Evolutionary conservation across 2,888 invertebrate species (phyloP).

Genomic region (Euzophera pinguis): DNA sequence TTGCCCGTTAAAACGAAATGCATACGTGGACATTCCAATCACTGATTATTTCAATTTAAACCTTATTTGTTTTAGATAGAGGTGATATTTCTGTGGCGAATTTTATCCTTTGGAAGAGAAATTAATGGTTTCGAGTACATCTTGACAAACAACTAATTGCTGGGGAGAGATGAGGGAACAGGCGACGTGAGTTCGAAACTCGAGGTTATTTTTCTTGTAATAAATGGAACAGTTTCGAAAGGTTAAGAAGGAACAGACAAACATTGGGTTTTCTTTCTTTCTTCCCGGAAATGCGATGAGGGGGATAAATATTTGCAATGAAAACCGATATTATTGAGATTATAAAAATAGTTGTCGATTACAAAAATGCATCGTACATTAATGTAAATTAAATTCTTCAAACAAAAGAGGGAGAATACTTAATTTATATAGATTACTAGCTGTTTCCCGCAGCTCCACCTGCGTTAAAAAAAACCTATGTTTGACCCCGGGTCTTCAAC

Average conservation of each 20-base stretch:
- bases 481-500: too few species aligned
- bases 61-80: background rate
- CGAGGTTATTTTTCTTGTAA: background rate
- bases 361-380: too few species aligned
- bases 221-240: background rate
- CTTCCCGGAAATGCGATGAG: too few species aligned
- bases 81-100: background rate
- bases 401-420: too few species aligned
- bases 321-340: too few species aligned
- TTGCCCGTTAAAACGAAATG: background rate
- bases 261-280: too few species aligned
- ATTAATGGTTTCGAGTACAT: constrained; percentile 11
- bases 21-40: background rate
- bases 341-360: too few species aligned
- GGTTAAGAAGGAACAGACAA: background rate
- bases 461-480: too few species aligned
- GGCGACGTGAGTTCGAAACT: constrained; percentile 3
- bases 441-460: too few species aligned
- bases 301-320: too few species aligned
- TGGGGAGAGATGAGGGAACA: background rate
- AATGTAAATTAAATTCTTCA: too few species aligned
- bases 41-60: background rate
- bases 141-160: constrained; percentile 14
- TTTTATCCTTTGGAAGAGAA: background rate
- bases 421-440: too few species aligned